phyloP scores from a whole-genome alignment of 1,140 invertebrate species.

The Drosophila pectinifera region DNA sequence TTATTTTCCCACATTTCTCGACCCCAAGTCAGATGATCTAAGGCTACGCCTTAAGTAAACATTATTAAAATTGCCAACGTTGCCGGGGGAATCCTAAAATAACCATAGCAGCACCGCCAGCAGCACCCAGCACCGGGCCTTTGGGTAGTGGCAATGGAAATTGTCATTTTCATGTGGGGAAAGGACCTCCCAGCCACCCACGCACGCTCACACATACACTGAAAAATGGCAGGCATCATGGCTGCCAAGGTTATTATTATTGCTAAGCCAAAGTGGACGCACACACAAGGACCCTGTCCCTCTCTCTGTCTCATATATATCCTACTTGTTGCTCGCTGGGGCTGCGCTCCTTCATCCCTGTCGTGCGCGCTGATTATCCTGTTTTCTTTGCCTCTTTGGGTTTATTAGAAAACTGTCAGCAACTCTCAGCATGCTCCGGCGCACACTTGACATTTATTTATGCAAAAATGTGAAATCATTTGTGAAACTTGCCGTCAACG shows the following conservation, averaged over 20 bases:
- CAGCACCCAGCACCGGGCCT: slow-evolving; percentile 27
- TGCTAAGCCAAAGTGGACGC: slow-evolving; percentile 75
- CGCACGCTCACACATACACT: slow-evolving; percentile 29
- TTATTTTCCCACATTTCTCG: slow-evolving; percentile 10
- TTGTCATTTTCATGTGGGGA: slow-evolving; percentile 72
- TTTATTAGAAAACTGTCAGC: slow-evolving; percentile 83
- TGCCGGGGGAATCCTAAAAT: slow-evolving; percentile 76
- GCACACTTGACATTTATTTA: slow-evolving; percentile 83
- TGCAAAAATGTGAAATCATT: slow-evolving; percentile 84
- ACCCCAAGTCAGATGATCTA: slow-evolving; percentile 29
- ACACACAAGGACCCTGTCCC: slow-evolving; percentile 18
- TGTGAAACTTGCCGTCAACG: slow-evolving; percentile 75
- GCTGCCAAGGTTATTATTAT: slow-evolving; percentile 81
- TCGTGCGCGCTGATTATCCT: slow-evolving; percentile 70
- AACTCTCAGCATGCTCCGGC: slow-evolving; percentile 71
- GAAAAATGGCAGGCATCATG: slow-evolving; percentile 71
- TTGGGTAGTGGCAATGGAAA: slow-evolving; percentile 74
- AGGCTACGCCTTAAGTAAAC: slow-evolving; percentile 76
- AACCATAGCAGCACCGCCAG: slow-evolving; percentile 55
- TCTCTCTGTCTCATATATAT: slow-evolving; percentile 12
- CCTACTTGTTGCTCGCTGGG: slow-evolving; percentile 64
- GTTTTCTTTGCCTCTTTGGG: slow-evolving; percentile 63
- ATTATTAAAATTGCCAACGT: slow-evolving; percentile 81
- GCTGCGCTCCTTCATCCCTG: slow-evolving; percentile 29
- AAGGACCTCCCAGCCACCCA: slow-evolving; percentile 19